Percentiles rank a stretch among this genome's conserved stretches.
Evolutionary conservation across 2,888 invertebrate species (phyloP).

Genomic region (Tetropium fuscum): DNA sequence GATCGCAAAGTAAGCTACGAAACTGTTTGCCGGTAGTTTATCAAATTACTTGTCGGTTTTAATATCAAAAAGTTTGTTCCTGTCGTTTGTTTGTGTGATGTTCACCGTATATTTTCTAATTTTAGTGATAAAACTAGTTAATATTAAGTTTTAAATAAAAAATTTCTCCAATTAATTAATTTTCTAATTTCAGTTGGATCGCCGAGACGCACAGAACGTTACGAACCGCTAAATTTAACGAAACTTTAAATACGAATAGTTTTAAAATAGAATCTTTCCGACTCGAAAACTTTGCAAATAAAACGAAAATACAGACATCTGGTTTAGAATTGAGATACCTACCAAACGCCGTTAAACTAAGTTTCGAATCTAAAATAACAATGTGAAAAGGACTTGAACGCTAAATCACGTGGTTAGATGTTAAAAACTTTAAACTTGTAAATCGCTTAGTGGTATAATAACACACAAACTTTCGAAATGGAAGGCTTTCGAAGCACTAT

Average conservation of each 20-base stretch:
- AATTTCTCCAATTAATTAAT: constrained; percentile 7
- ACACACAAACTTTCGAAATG: constrained; percentile 30
- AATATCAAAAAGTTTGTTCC: background rate
- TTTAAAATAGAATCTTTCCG: constrained; percentile 46
- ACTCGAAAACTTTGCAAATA: constrained; percentile 43
- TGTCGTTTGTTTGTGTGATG: background rate
- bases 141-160: constrained; percentile 26
- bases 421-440: constrained; percentile 26
- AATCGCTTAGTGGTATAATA: constrained; percentile 22
- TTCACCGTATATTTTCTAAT: background rate
- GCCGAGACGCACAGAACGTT: constrained; percentile 32
- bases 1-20: constrained; percentile 20
- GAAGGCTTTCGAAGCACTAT: constrained; percentile 18
- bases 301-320: constrained; percentile 38
- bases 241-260: constrained; percentile 41
- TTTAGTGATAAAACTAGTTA: background rate
- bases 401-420: constrained; percentile 35
- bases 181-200: constrained; percentile 34
- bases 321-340: constrained; percentile 30
- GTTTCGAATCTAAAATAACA: constrained; percentile 31
- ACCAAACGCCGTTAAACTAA: constrained; percentile 22
- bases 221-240: constrained; percentile 43
- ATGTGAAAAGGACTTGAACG: constrained; percentile 35
- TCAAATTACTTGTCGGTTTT: background rate
- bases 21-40: background rate